Evolutionary conservation across 2,888 invertebrate genomes (phyloP).

Genomic region (Perizoma affinitatum): DNA sequence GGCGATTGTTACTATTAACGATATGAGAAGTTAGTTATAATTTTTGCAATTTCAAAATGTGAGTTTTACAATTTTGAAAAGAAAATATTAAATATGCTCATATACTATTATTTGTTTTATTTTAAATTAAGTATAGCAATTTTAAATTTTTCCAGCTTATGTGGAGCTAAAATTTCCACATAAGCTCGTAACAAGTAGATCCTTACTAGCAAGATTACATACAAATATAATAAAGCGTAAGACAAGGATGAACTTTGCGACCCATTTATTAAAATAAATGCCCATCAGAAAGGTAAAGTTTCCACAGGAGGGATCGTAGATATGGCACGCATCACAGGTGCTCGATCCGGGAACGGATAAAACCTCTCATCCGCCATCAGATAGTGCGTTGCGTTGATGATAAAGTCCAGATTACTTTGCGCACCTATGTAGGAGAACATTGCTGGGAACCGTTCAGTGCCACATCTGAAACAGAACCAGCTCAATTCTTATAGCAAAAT

Average conservation of each 20-base stretch:
- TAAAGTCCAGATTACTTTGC: slow-evolving; percentile 61
- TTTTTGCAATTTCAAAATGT: slow-evolving; percentile 84
- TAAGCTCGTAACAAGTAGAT: not conserved
- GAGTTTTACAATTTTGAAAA: slow-evolving; percentile 85
- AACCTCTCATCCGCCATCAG: slow-evolving; percentile 65
- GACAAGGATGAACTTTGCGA: slow-evolving; percentile 1
- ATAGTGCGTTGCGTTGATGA: slow-evolving; percentile 57
- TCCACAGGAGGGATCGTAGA: not conserved
- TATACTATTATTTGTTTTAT: slow-evolving; percentile 70
- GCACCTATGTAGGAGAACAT: slow-evolving; percentile 69
- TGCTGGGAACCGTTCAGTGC: slow-evolving; percentile 71
- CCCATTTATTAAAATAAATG: slow-evolving; percentile 3
- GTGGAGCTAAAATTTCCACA: not conserved
- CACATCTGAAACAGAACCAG: slow-evolving; percentile 56
- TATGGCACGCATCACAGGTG: slow-evolving; percentile 17
- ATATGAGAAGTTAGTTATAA: slow-evolving; percentile 84
- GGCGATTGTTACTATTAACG: slow-evolving; percentile 83
- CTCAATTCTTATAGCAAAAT: not conserved
- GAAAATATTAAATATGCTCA: slow-evolving; percentile 85
- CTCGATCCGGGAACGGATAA: slow-evolving; percentile 58
- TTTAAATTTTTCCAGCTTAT: no score
- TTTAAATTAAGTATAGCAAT: slow-evolving; percentile 34
- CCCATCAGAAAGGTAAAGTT: slow-evolving; percentile 2
- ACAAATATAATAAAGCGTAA: not conserved
- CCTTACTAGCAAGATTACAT: no score